phyloP scores from a whole-genome alignment of 2,113 vertebrate genomes.

The Puffinus mauretanicus region DNA sequence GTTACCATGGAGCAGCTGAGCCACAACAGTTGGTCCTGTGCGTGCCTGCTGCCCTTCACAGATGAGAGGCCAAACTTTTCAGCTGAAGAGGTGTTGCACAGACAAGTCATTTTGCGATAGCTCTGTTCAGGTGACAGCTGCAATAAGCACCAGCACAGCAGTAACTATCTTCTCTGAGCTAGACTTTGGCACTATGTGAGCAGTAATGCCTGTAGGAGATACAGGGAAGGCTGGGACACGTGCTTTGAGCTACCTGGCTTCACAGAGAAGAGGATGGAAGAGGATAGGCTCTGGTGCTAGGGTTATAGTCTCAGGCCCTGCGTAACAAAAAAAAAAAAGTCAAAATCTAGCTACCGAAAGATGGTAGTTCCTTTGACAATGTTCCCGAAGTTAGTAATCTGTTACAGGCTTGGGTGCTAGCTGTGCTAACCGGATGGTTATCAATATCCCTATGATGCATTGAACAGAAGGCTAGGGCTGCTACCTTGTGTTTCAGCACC shows the following conservation, averaged over 20 bases:
- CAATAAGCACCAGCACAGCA: accelerated
- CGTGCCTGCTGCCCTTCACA: neutral
- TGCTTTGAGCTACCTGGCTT: neutral
- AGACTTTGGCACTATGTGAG: neutral
- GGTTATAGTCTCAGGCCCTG: neutral
- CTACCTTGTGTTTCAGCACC: neutral
- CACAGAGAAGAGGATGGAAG: neutral
- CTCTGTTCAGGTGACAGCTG: neutral
- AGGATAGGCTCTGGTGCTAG: neutral
- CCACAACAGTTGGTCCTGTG: neutral
- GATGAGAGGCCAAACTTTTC: neutral
- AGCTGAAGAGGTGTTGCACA: neutral
- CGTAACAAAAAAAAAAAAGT: neutral
- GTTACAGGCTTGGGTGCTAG: neutral
- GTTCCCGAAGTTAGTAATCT: neutral
- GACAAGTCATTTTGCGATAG: neutral
- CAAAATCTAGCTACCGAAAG: neutral
- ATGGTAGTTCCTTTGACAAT: neutral
- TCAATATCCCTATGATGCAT: neutral
- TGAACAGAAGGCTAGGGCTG: neutral
- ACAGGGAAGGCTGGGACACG: neutral
- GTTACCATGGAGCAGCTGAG: neutral
- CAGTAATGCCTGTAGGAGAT: neutral
- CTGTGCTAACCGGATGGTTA: neutral
- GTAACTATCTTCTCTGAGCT: neutral